Conservation (phyloP, 1,140 invertebrate species). For the Drosophila subpulchrella region DNA sequence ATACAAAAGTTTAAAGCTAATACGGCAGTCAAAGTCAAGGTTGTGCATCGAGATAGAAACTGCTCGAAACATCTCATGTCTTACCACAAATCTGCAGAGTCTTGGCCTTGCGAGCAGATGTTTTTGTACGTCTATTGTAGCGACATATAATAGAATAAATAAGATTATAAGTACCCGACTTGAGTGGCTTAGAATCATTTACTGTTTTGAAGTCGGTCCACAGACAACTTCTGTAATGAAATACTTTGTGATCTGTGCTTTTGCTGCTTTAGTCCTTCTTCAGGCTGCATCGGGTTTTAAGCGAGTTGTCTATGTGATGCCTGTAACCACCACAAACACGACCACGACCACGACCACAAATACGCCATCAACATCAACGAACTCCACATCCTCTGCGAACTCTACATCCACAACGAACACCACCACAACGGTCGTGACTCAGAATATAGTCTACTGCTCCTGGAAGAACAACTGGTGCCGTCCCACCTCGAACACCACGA, state of each 20-base stretch:
- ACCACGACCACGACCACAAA: neutral
- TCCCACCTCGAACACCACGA: constrained; percentile 1
- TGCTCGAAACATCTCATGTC: neutral
- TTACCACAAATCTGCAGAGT: neutral
- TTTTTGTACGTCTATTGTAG: constrained; percentile 1
- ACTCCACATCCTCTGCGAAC: neutral
- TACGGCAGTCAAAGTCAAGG: constrained; percentile 24
- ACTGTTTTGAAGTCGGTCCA: neutral
- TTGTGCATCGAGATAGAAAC: neutral
- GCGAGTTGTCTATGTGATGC: constrained; percentile 24
- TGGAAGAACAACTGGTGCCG: constrained; percentile 47
- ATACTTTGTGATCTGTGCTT: constrained; percentile 19
- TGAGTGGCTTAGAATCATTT: neutral
- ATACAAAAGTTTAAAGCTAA: neutral
- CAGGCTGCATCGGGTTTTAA: constrained; percentile 16
- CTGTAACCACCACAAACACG: neutral
- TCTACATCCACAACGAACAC: neutral
- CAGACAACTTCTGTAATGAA: constrained; percentile 13
- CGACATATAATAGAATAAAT: neutral
- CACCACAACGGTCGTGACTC: neutral
- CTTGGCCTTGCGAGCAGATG: constrained; percentile 9
- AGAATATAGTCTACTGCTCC: constrained; percentile 19
- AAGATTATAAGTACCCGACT: constrained; percentile 19
- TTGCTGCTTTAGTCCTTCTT: constrained; percentile 23
- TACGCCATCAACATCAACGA: neutral